phyloP scores from a whole-genome alignment of 2,888 invertebrate species.

The Stenurella melanura region DNA sequence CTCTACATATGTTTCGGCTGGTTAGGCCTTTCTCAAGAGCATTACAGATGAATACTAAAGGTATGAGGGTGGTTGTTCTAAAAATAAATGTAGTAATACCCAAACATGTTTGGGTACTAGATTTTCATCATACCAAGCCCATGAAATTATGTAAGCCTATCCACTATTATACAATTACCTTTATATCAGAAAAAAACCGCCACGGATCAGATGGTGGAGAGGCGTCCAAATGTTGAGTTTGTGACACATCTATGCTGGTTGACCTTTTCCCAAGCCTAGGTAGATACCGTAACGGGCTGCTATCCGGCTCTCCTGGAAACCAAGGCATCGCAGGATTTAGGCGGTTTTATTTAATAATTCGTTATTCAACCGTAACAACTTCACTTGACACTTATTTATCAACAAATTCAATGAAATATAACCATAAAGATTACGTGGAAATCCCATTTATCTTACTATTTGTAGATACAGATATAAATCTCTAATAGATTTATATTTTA shows the following conservation, averaged over 20 bases:
- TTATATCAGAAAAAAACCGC: slow-evolving; percentile 84
- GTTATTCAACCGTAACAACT: neutral
- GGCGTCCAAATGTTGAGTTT: slow-evolving; percentile 65
- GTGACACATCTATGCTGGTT: slow-evolving; percentile 76
- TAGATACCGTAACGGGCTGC: slow-evolving; percentile 77
- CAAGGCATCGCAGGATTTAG: slow-evolving; percentile 17
- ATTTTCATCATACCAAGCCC: too few relatives aligned
- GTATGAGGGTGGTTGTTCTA: too few relatives aligned
- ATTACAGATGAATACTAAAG: too few relatives aligned
- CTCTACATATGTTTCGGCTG: too few relatives aligned
- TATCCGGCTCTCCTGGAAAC: slow-evolving; percentile 66
- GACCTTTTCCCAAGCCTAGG: slow-evolving; percentile 79
- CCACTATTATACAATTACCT: slow-evolving; percentile 59
- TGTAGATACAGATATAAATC: neutral
- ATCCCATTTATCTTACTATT: neutral
- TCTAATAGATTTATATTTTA: neutral
- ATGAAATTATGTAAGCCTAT: too few relatives aligned
- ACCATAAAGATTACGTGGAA: neutral
- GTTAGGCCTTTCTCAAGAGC: too few relatives aligned
- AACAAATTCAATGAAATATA: neutral
- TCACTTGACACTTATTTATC: neutral
- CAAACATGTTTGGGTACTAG: too few relatives aligned
- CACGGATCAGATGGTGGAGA: slow-evolving; percentile 80
- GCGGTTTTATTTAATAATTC: neutral
- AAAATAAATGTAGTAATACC: too few relatives aligned